These are phyloP conservation scores for Rhodeus uyekii DNA, from an alignment of 2,797 vertebrate genomes.

Conservation along the genomic window DNA sequence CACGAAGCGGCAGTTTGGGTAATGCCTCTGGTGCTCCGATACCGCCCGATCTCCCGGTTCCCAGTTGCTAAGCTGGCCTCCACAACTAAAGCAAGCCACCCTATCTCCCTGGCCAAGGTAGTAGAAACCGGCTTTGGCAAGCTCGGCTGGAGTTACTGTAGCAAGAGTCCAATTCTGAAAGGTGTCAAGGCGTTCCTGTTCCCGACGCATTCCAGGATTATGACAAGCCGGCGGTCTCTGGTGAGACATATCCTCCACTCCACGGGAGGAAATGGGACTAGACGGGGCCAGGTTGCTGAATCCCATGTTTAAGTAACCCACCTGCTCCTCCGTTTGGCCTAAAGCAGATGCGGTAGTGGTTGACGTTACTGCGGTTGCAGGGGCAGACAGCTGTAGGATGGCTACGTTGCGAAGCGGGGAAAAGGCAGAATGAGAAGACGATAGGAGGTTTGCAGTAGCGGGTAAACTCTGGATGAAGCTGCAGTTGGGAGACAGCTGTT, in stretches of 20 bases:
- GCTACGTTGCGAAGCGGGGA: constrained; percentile 78
- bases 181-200: constrained; percentile 89
- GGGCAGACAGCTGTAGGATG: constrained; percentile 67
- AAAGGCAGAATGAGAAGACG: constrained; percentile 85
- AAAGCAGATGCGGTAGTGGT: constrained; percentile 51
- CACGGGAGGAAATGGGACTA: constrained; percentile 80
- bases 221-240: constrained; percentile 78
- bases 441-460: constrained; percentile 78
- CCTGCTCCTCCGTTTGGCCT: constrained; percentile 76
- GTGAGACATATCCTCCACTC: constrained; percentile 84
- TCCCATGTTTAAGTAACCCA: constrained; percentile 80
- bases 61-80: constrained; percentile 94
- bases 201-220: constrained; percentile 86
- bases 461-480: constrained; percentile 87
- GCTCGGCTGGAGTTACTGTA: constrained; percentile 84
- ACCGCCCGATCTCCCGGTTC: constrained; percentile 92
- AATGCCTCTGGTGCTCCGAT: constrained; percentile 92
- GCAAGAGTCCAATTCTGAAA: constrained; percentile 86
- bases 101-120: constrained; percentile 87
- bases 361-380: constrained; percentile 46
- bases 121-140: constrained; percentile 95
- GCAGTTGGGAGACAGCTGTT: constrained; percentile 87
- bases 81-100: constrained; percentile 94
- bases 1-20: constrained; percentile 90
- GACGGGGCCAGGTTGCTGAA: constrained; percentile 79